Base-by-base conservation (phyloP, 53 echinoderm and acorn worm species). In the Glandiceps talaboti region DNA sequence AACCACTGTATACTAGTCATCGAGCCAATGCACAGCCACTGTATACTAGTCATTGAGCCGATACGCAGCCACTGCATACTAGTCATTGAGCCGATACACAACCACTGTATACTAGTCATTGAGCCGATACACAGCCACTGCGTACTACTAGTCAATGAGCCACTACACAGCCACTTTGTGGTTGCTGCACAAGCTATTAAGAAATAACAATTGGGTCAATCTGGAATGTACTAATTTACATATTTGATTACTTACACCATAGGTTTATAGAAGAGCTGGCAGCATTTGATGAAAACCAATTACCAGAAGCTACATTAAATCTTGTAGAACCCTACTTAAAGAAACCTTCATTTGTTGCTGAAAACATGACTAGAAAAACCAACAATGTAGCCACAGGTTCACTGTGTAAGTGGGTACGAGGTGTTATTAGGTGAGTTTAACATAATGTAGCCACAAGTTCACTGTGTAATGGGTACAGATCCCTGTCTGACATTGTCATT, bases 291-390 rank as follows among this genome's bases (percentile, higher is more conserved):
- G 97, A 96, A 79, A 85, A 86, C 28, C 90, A 96, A 82, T 78
- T 96, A 31, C 93, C 93, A 14, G 97, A 96, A 87, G 85, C 93
- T 30, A 96, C 97, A 26, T 85, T 96, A 72, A 96, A 87, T 82
- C 93, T 96, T 20, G 97, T 96, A 30, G 97, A 96, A 73, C 97
- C 97, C 0, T 96, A 96, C 82, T 87, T 96, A 26, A 96, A 96
- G 93, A 96, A 96, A 77, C 87, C 97, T 0, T 96, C 97, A 82
- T 96, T 93, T 81, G 90, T 90, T 75, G 90, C 97, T 0, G 85
- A 92, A 85, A 96, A 96, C 74, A 86, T 96, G 86, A 79, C 85
- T 82, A 86, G 97, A 29, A 96, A 96, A 83, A 96, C 92, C 75
- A 91, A 88, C 86, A 91, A 86, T 74, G 85, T 80, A 26, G 97